Conservation (phyloP, 2,113 vertebrate genomes). For the Bagarius yarrelli region DNA sequence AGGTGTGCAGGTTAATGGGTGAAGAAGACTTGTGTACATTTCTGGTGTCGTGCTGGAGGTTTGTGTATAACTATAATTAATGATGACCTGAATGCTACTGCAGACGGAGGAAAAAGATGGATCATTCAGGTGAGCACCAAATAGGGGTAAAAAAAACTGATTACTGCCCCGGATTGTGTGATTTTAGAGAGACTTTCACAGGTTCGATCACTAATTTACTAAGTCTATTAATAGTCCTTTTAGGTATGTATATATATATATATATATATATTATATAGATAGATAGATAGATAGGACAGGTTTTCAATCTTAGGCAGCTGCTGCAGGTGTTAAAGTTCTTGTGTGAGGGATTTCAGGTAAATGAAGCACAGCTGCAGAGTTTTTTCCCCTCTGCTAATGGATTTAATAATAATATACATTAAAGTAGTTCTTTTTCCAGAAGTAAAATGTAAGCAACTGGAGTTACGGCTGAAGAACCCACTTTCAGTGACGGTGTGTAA, state of each 20-base stretch:
- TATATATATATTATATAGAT: too few relatives aligned
- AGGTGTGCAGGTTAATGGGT: not conserved
- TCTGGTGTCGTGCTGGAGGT: not conserved
- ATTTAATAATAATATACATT: not conserved
- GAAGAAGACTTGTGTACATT: not conserved
- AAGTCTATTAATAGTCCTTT: not conserved
- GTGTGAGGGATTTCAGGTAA: not conserved
- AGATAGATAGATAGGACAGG: not conserved
- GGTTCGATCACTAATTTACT: not conserved
- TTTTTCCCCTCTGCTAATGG: not conserved
- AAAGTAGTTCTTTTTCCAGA: not conserved
- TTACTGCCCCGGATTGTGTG: too few relatives aligned
- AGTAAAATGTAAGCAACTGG: constrained; percentile 2
- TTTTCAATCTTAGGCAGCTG: not conserved
- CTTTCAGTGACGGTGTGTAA: constrained; percentile 58
- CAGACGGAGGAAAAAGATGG: constrained; percentile 10
- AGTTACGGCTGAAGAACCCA: constrained; percentile 23
- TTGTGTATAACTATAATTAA: not conserved
- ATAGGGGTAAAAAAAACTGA: not conserved
- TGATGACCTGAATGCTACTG: not conserved
- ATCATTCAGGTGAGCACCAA: constrained; percentile 36
- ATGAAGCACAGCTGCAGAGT: not conserved
- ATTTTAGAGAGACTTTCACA: not conserved
- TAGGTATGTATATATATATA: too few relatives aligned
- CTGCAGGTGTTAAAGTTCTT: not conserved